phyloP scores from a whole-genome alignment of 2,888 invertebrate species.

The Thymelicus lineola region DNA sequence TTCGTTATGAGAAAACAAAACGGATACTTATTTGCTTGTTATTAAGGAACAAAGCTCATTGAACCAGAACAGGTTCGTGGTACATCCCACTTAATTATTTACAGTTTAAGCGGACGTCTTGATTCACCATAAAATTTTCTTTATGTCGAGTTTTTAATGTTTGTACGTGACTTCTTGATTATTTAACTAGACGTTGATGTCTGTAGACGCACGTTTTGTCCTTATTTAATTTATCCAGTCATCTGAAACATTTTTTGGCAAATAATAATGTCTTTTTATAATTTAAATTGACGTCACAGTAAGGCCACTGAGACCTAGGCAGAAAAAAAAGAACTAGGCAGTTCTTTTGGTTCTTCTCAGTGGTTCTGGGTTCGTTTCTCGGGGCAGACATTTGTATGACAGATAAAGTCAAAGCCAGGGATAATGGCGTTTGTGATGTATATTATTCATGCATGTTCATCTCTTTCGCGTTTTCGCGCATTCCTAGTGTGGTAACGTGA shows the following conservation, averaged over 20 bases:
- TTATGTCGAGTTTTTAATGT: constrained; percentile 56
- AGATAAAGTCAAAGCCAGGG: too few relatives aligned
- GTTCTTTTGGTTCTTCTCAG: too few relatives aligned
- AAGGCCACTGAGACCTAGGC: too few relatives aligned
- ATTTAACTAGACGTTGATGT: constrained; percentile 64
- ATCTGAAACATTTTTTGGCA: constrained; percentile 52
- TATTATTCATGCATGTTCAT: too few relatives aligned
- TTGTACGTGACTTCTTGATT: constrained; percentile 64
- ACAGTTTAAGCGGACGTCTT: constrained; percentile 62
- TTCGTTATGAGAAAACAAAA: background rate
- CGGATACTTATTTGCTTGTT: constrained; percentile 6
- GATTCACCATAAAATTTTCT: constrained; percentile 61
- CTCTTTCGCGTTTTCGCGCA: too few relatives aligned
- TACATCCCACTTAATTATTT: constrained; percentile 48
- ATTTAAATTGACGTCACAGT: too few relatives aligned
- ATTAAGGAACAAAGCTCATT: constrained; percentile 25
- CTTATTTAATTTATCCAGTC: constrained; percentile 46
- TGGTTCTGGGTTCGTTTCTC: too few relatives aligned
- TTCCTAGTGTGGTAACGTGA: too few relatives aligned
- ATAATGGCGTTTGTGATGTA: too few relatives aligned
- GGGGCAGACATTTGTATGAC: too few relatives aligned
- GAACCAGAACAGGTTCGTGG: constrained; percentile 23
- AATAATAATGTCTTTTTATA: too few relatives aligned
- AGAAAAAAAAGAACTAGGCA: too few relatives aligned
- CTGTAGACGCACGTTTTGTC: constrained; percentile 50